phyloP scores from a whole-genome alignment of 2,113 vertebrate genomes.

The Paramisgurnus dabryanus region DNA sequence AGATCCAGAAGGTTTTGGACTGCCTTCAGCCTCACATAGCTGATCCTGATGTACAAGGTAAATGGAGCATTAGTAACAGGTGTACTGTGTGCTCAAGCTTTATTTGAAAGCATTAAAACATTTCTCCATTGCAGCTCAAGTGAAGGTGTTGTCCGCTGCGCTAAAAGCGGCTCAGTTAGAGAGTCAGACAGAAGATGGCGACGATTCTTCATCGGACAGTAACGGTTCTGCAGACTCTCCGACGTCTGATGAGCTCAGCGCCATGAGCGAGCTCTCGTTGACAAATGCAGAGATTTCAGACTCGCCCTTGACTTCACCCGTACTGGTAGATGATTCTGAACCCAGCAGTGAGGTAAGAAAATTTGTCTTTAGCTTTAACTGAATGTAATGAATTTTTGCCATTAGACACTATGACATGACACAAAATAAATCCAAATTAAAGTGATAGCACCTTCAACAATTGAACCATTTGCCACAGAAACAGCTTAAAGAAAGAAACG shows the following conservation, averaged over 20 bases:
- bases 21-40: constrained; percentile 83
- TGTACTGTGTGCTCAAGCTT: background rate
- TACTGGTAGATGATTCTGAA: constrained; percentile 56
- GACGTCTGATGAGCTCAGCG: constrained; percentile 31
- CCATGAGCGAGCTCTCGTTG: constrained; percentile 64
- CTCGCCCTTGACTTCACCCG: constrained; percentile 61
- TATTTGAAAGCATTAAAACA: background rate
- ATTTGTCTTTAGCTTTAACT: background rate
- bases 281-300: constrained; percentile 64
- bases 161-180: constrained; percentile 79
- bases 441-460: too few species aligned
- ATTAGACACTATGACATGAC: too few species aligned
- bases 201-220: constrained; percentile 43
- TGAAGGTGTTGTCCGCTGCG: constrained; percentile 84
- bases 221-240: constrained; percentile 44
- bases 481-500: too few species aligned
- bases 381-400: too few species aligned
- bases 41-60: constrained; percentile 88
- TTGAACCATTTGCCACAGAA: too few species aligned
- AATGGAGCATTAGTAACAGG: background rate
- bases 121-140: constrained; percentile 74
- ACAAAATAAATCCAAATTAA: too few species aligned
- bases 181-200: constrained; percentile 63
- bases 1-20: constrained; percentile 85
- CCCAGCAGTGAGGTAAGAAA: constrained; percentile 47